These are phyloP conservation scores for Cantharis lateralis DNA, from an alignment of 2,888 invertebrate species.

Conservation along the genomic window DNA sequence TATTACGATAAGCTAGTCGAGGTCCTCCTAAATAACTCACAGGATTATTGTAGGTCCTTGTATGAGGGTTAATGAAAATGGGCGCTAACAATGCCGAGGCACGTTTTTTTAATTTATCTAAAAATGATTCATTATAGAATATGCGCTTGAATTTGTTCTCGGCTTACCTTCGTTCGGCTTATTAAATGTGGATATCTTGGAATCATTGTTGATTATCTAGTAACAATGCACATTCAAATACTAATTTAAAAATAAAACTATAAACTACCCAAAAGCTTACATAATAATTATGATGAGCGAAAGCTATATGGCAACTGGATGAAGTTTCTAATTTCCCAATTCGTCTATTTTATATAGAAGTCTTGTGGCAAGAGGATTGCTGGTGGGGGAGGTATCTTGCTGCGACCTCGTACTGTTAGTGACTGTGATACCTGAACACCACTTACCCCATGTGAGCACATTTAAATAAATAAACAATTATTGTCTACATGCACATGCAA, in stretches of 20 bases:
- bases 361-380: constrained; percentile 56
- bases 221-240: background rate
- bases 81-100: constrained; percentile 50
- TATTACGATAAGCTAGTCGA: constrained; percentile 57
- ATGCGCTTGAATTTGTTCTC: background rate
- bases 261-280: constrained; percentile 24
- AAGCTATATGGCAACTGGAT: constrained; percentile 47
- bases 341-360: constrained; percentile 69
- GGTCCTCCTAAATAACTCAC: constrained; percentile 73
- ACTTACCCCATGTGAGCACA: constrained; percentile 22
- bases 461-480: background rate
- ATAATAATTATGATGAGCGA: constrained; percentile 12
- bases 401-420: constrained; percentile 44
- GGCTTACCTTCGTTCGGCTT: background rate
- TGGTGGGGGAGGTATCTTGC: constrained; percentile 51
- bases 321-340: constrained; percentile 60
- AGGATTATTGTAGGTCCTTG: constrained; percentile 67
- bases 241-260: constrained; percentile 2
- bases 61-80: constrained; percentile 60
- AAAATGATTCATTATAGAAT: background rate
- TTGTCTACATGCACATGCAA: constrained; percentile 20
- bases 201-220: background rate
- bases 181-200: background rate
- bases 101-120: background rate
- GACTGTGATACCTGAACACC: constrained; percentile 35